phyloP scores from a whole-genome alignment of 2,113 vertebrate genomes.

The Amphilophus citrinellus region DNA sequence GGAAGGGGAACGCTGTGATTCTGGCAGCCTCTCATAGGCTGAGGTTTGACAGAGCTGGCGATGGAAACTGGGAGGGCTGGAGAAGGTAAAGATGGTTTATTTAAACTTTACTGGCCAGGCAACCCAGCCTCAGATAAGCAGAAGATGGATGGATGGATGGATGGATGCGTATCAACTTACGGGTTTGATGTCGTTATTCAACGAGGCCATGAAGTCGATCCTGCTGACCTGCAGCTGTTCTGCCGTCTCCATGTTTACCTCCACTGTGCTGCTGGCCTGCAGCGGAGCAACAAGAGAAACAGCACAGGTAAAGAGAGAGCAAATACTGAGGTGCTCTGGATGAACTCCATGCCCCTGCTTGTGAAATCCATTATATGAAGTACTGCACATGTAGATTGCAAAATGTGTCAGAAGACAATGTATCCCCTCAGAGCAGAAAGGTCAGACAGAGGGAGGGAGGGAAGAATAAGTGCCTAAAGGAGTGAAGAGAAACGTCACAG shows the following conservation, averaged over 20 bases:
- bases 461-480: slow-evolving; percentile 42
- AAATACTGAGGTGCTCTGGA: not conserved
- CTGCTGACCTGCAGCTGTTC: slow-evolving; percentile 90
- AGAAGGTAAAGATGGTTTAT: not conserved
- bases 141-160: too few relatives aligned
- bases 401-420: slow-evolving; percentile 48
- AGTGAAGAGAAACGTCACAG: slow-evolving; percentile 61
- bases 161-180: slow-evolving; percentile 79
- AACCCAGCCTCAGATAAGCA: too few relatives aligned
- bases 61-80: too few relatives aligned
- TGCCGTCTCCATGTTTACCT: slow-evolving; percentile 95
- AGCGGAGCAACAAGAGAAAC: slow-evolving; percentile 8
- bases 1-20: too few relatives aligned
- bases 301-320: not conserved
- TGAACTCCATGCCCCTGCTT: slow-evolving; percentile 23
- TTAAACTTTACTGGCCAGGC: not conserved
- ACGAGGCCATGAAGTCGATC: slow-evolving; percentile 89
- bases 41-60: too few relatives aligned
- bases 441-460: slow-evolving; percentile 55
- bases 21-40: too few relatives aligned
- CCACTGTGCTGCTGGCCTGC: slow-evolving; percentile 92
- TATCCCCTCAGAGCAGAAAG: slow-evolving; percentile 60
- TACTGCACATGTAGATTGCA: slow-evolving; percentile 25
- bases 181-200: slow-evolving; percentile 97
- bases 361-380: slow-evolving; percentile 27